Conservation (phyloP, 30 jellyfish, hydroid and myxozoan species). For the Aurelia coerulea region DNA sequence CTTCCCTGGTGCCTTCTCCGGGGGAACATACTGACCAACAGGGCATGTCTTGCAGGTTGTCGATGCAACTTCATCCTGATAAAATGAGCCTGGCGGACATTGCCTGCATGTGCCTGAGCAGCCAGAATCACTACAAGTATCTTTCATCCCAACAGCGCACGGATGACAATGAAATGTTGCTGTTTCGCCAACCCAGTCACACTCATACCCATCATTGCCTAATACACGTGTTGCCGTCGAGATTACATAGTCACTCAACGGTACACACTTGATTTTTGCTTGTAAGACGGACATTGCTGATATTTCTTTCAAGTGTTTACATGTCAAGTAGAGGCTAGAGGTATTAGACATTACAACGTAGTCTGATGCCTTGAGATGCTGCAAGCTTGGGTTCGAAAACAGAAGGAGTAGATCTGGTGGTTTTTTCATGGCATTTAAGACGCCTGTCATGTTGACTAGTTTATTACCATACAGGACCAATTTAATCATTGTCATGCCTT, state of each 20-base stretch:
- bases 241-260: slow-evolving; percentile 11
- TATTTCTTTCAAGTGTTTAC: slow-evolving; percentile 24
- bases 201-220: slow-evolving; percentile 29
- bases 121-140: background rate
- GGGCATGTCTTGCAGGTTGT: slow-evolving; percentile 48
- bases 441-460: slow-evolving; percentile 11
- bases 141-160: slow-evolving; percentile 30
- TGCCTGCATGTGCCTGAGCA: slow-evolving; percentile 4
- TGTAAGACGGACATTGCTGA: background rate
- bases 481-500: background rate
- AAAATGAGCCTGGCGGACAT: slow-evolving; percentile 71
- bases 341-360: background rate
- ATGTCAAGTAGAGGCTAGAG: slow-evolving; percentile 13
- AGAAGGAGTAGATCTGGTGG: slow-evolving; percentile 18
- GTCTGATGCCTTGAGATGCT: slow-evolving; percentile 4
- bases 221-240: background rate
- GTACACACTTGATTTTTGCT: slow-evolving; percentile 41
- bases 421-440: background rate
- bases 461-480: slow-evolving; percentile 27
- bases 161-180: slow-evolving; percentile 16
- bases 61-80: slow-evolving; percentile 49
- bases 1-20: slow-evolving; percentile 35
- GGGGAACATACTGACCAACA: slow-evolving; percentile 61
- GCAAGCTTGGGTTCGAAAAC: slow-evolving; percentile 8
- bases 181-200: background rate